Evolutionary conservation across 2,888 invertebrate species (phyloP).

Genomic region (Dasypolia templi): DNA sequence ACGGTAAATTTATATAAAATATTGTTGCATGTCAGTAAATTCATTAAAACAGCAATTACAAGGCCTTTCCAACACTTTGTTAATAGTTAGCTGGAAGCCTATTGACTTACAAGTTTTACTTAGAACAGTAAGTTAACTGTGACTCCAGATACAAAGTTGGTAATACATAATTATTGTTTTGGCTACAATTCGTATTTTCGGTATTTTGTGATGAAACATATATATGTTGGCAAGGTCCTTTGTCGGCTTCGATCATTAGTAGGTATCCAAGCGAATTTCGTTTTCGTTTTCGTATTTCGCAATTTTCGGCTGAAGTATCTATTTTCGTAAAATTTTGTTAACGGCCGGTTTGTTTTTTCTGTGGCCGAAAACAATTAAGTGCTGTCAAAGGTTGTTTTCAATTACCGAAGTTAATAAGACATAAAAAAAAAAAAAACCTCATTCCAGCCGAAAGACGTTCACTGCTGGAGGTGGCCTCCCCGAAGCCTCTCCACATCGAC

Average conservation of each 20-base stretch:
- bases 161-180: no score
- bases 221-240: no score
- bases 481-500: neutral
- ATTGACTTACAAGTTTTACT: neutral
- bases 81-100: conserved; percentile 13
- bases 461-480: neutral
- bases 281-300: neutral
- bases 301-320: neutral
- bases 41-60: conserved; percentile 34
- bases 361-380: neutral
- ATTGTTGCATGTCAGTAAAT: conserved; percentile 38
- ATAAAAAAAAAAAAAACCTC: neutral
- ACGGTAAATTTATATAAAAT: conserved; percentile 29
- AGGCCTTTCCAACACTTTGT: conserved; percentile 33
- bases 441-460: neutral
- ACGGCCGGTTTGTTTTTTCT: neutral
- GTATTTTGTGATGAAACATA: no score
- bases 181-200: no score
- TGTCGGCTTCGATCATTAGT: no score
- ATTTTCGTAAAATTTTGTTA: neutral
- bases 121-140: conserved; percentile 8
- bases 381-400: neutral
- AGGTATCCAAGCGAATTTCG: neutral
- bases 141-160: conserved; percentile 1
- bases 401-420: neutral